A percentile compares a stretch with the other conserved stretches of the same genome.
phyloP scores from a whole-genome alignment of 35 echinoderm and acorn worm genomes.

The Stichopus chloronotus region DNA sequence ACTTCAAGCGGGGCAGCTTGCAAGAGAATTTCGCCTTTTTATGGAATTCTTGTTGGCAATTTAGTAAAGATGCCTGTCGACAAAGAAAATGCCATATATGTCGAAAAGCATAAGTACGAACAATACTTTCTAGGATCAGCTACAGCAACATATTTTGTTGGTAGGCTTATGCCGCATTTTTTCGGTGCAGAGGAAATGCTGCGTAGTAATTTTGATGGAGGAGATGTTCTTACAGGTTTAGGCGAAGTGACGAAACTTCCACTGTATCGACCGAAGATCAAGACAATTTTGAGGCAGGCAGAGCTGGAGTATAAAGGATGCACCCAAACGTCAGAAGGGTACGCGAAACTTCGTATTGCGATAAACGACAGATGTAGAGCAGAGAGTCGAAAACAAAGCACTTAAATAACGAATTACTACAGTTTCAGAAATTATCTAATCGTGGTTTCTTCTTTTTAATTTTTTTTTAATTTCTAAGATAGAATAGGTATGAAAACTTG shows the following conservation, averaged over 20 bases:
- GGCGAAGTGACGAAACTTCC: background rate
- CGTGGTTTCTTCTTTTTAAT: no score
- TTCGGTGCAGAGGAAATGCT: conserved; percentile 11
- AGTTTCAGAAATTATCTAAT: no score
- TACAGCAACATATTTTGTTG: conserved; percentile 16
- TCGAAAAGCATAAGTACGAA: conserved; percentile 30
- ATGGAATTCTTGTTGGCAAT: background rate
- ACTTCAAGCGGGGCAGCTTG: conserved; percentile 11
- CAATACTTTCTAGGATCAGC: conserved; percentile 18
- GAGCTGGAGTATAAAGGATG: conserved; percentile 22
- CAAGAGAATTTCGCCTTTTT: conserved; percentile 14
- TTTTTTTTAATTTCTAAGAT: no score
- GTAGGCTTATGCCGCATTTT: conserved; percentile 34
- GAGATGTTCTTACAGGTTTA: background rate
- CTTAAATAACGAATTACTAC: no score
- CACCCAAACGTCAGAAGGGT: conserved; percentile 6
- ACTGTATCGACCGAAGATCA: conserved; percentile 14
- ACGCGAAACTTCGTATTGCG: conserved; percentile 1
- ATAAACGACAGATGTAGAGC: conserved; percentile 29
- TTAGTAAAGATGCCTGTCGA: conserved; percentile 3
- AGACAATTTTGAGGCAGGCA: conserved; percentile 18
- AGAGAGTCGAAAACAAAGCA: conserved; percentile 29
- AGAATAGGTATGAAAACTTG: no score
- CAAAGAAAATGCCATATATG: background rate
- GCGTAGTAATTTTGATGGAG: conserved; percentile 19